Percentiles rank a stretch among this genome's conserved stretches.
Evolutionary conservation across 1,140 invertebrate genomes (phyloP).

Genomic region (Marisa cornuarietis): DNA sequence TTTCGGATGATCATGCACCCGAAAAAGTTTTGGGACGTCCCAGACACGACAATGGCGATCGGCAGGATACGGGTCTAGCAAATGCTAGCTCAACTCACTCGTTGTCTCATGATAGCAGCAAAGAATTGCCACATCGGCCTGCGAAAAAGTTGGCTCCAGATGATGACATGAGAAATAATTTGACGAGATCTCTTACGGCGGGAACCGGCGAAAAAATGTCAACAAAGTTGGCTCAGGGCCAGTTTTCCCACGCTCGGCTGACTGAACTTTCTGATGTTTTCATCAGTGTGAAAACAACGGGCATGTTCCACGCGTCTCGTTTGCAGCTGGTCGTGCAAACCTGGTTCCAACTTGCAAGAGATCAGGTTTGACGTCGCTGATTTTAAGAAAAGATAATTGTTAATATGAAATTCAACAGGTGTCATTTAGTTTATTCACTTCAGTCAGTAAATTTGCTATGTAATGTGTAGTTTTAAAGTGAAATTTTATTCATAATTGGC

Average conservation of each 20-base stretch:
- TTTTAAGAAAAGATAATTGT: neutral
- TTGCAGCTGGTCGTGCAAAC: constrained; percentile 89
- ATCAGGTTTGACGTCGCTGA: constrained; percentile 12
- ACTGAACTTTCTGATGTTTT: constrained; percentile 81
- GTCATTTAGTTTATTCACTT: neutral
- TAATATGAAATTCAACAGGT: neutral
- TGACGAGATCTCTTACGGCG: too few species aligned
- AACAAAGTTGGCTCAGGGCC: constrained; percentile 14
- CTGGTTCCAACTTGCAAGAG: constrained; percentile 70
- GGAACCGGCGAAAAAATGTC: constrained; percentile 11
- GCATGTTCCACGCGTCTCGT: constrained; percentile 83
- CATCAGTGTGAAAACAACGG: constrained; percentile 94
- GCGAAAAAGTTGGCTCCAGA: neutral
- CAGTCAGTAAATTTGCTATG: too few species aligned
- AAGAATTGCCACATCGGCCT: neutral
- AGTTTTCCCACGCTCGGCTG: constrained; percentile 19
- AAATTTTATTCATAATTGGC: too few species aligned
- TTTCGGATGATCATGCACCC: neutral
- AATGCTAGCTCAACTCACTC: neutral
- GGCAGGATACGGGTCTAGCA: neutral
- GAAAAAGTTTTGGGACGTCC: constrained; percentile 24
- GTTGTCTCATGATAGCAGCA: neutral
- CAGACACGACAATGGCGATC: constrained; percentile 19
- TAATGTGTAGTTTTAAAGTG: too few species aligned
- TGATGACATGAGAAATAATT: neutral